Base-by-base conservation (phyloP, 2,888 invertebrate species). In the Cecidostiba fungosa region DNA sequence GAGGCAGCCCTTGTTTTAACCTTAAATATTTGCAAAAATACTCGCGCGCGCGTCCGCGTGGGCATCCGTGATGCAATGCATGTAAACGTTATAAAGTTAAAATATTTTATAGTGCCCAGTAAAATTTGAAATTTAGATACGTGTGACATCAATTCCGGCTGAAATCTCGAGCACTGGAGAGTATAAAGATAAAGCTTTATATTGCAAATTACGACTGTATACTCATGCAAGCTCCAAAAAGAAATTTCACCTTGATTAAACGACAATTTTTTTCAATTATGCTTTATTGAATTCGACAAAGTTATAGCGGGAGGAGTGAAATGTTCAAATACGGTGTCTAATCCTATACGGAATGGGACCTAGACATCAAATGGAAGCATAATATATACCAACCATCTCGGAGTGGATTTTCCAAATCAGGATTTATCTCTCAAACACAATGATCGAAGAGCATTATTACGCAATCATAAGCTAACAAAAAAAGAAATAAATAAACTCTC, bases 121-220 rank as follows among this genome's bases (percentile, higher is more conserved):
- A 59, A 59, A 73, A 81, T 81, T 81, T 81, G 62, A 81, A 81
- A 81, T 81, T 81, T 81, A 73, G 62, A 81, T 81, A 29, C 6
- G 59, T 32, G 14, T 32, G 14, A 26, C 78, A 79, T 70, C 50
- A 66, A 70, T 79, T 79, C 62, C 10, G 50, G 19, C 10, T 26
- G 66, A 50, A 79, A 79, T 79, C 59, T 69, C 66, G 47, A 78
- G 47, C 69, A 12, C 29, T 29, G 29, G 39, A 19, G 29, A 78
- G 29, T 29, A 69, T 32, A 19, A 26, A 69, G 47, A 54, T 26
- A 59, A 59, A 23, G 59, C 23, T 59, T 23, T 66, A 29, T 66
- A 14, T 26, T 66, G 29, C 26, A 29, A 66, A 66, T 66, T 66
- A 66, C 29, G 66, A 66, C 66, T 26, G 66, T 66, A 26, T 29